Percentiles rank a stretch among this genome's conserved stretches.
Conservation (phyloP, 2,888 invertebrate genomes). For the Nomada ruficornis region DNA sequence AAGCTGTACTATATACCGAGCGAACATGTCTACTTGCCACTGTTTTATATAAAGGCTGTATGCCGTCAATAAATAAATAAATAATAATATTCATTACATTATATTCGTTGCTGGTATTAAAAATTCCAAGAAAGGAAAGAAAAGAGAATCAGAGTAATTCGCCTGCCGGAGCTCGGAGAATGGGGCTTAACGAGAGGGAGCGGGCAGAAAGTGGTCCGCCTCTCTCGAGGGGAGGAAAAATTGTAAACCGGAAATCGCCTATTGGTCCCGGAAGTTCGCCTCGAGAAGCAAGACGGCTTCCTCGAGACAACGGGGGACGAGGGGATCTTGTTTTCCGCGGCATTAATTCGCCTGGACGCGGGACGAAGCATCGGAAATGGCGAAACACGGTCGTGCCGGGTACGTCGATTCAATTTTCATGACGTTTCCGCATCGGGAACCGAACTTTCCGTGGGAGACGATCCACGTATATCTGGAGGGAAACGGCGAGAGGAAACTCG, state of each 20-base stretch:
- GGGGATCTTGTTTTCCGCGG: constrained; percentile 62
- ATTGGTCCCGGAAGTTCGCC: constrained; percentile 38
- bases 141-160: neutral
- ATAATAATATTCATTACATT: too few relatives aligned
- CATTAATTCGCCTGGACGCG: constrained; percentile 70
- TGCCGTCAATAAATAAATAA: too few relatives aligned
- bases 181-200: neutral
- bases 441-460: constrained; percentile 33
- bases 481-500: constrained; percentile 8
- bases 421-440: constrained; percentile 60
- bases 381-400: constrained; percentile 48
- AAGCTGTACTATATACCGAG: too few relatives aligned
- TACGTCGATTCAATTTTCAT: constrained; percentile 70
- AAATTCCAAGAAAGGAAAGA: too few relatives aligned
- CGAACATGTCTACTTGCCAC: too few relatives aligned
- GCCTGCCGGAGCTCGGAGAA: too few relatives aligned
- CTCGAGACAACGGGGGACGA: constrained; percentile 28
- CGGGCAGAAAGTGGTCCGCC: too few relatives aligned
- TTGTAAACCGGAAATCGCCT: constrained; percentile 48
- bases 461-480: neutral
- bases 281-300: neutral
- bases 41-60: too few relatives aligned
- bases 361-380: constrained; percentile 62
- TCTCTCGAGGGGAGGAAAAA: constrained; percentile 19
- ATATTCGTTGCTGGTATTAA: too few relatives aligned